These are phyloP conservation scores for Ceuthmochares aereus DNA, from an alignment of 2,113 vertebrate species.

Conservation along the genomic window DNA sequence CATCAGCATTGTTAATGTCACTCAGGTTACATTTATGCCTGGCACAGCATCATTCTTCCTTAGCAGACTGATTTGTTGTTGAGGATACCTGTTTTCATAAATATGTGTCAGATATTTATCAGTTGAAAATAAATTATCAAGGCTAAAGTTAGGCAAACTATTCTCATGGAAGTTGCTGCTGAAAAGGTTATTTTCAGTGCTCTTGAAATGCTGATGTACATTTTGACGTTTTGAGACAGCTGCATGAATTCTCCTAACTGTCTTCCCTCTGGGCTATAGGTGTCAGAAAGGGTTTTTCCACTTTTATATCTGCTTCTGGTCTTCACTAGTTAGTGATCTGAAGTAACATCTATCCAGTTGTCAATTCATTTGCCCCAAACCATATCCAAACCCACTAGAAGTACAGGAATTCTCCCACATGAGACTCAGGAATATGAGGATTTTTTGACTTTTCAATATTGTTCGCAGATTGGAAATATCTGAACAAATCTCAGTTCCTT, in stretches of 20 bases:
- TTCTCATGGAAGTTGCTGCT: not conserved
- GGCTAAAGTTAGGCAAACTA: not conserved
- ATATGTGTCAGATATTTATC: not conserved
- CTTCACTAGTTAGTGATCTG: not conserved
- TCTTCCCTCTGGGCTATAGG: not conserved
- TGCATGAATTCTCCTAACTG: fast-evolving
- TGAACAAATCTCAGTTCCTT: not conserved
- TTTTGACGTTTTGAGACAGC: not conserved
- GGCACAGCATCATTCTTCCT: not conserved
- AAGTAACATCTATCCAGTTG: not conserved
- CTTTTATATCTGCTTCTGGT: not conserved
- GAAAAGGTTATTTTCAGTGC: not conserved
- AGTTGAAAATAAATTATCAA: not conserved
- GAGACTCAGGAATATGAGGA: not conserved
- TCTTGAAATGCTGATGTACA: not conserved
- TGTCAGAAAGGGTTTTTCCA: not conserved
- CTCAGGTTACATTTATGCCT: not conserved
- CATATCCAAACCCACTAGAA: not conserved
- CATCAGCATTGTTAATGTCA: not conserved
- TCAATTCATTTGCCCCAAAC: not conserved
- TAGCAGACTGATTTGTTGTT: not conserved
- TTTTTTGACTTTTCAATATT: not conserved
- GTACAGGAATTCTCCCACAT: not conserved
- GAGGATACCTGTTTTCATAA: not conserved
- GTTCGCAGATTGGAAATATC: not conserved